A percentile compares a stretch with the other conserved stretches of the same genome.
phyloP scores from a whole-genome alignment of 1,140 invertebrate species.

The Diabrotica undecimpunctata region DNA sequence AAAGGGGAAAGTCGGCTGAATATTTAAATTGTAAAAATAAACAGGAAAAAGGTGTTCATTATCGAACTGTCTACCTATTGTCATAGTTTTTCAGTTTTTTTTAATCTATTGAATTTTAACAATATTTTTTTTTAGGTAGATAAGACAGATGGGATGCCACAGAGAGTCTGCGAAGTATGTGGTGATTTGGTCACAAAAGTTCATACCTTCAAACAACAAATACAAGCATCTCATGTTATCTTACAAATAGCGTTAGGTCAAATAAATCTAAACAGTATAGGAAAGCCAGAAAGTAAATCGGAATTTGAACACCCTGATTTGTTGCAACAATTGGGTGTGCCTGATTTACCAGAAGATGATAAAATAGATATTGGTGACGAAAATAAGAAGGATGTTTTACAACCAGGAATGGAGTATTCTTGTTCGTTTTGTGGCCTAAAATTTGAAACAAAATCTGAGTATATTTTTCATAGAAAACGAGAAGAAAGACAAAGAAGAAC shows the following conservation, averaged over 20 bases:
- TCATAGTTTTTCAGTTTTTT: too few species aligned
- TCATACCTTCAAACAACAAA: constrained; percentile 9
- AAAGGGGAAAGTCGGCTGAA: too few species aligned
- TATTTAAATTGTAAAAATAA: too few species aligned
- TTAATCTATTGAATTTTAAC: too few species aligned
- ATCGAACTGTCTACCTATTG: too few species aligned
- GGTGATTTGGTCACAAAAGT: constrained; percentile 7
- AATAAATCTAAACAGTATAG: not conserved
- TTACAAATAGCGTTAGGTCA: not conserved
- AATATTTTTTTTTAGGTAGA: constrained; percentile 6
- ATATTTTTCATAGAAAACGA: constrained; percentile 13
- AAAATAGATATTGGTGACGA: not conserved
- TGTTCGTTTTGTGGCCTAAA: constrained; percentile 13
- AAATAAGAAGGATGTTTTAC: not conserved
- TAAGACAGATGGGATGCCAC: constrained; percentile 12
- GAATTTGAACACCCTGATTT: not conserved
- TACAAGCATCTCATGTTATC: constrained; percentile 7
- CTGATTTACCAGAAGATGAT: not conserved
- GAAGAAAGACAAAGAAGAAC: constrained; percentile 17
- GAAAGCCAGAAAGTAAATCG: not conserved
- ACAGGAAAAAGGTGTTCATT: too few species aligned
- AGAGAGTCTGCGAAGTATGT: constrained; percentile 7
- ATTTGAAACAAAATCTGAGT: constrained; percentile 5
- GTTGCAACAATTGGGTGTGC: not conserved
- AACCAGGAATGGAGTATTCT: not conserved